Conservation (phyloP, 2,888 invertebrate species). For the Spilosoma lubricipeda region DNA sequence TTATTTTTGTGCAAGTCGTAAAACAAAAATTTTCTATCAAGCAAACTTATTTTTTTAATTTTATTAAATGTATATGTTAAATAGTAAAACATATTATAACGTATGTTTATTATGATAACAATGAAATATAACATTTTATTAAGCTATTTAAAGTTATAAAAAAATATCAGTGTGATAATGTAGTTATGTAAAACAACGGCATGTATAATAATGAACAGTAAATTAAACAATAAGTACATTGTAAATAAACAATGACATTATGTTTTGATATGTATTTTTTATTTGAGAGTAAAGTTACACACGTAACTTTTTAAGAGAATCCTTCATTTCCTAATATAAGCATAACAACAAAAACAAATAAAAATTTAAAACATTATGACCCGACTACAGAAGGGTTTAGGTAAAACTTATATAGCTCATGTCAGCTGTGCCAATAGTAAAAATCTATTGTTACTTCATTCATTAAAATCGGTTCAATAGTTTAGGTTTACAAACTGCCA, state of each 20-base stretch:
- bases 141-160: background rate
- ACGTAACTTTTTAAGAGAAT: background rate
- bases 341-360: too few species aligned
- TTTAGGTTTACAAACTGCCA: too few species aligned
- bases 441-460: too few species aligned
- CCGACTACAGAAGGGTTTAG: too few species aligned
- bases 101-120: background rate
- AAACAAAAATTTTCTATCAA: too few species aligned
- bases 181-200: background rate
- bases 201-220: background rate
- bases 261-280: background rate
- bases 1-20: background rate
- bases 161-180: background rate
- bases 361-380: too few species aligned
- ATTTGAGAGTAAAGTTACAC: background rate
- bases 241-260: background rate
- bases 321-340: background rate
- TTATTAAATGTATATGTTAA: too few species aligned
- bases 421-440: too few species aligned
- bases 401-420: too few species aligned
- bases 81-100: background rate
- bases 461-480: too few species aligned
- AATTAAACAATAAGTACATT: background rate
- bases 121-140: background rate
- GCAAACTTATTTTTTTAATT: too few species aligned